Base-by-base conservation (phyloP, 2,888 invertebrate species). In the Pristionchus arcanus region DNA sequence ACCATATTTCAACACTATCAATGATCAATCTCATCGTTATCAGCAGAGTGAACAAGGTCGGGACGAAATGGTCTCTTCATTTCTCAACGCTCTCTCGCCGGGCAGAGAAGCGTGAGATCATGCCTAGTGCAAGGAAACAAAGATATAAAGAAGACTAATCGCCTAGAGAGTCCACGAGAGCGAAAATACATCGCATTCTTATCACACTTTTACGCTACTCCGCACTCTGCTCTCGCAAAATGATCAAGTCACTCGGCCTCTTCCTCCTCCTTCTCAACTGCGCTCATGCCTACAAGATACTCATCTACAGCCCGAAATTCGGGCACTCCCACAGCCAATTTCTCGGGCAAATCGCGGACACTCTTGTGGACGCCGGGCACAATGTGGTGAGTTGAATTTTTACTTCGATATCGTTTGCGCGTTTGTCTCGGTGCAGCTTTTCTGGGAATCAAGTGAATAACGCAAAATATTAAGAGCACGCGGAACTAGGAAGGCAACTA, bases 241-340 rank as follows among this genome's bases (percentile, higher is more conserved):
- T 68, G 68, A 68, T 34, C 68, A 68, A 68, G 31, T 2, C 31
- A 1, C 19, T 34, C 11, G 13, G 5, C 15, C 2, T 5, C 7
- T 15, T 34, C 19, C 11, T 68, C 31, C 15, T 68, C 68, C 68
- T 68, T 34, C 31, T 68, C 68, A 13, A 68, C 15, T 7, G 13
- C 42, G 42, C 74, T 5, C 4, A 16, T 13, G 19, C 31, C 74
- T 77, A 42, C 42, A 42, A 77, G 11, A 77, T 77, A 15, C 74
- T 77, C 74, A 42, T 77, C 0, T 77, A 77, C 37, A 77, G 25
- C 25, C 42, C 74, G 42, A 77, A 77, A 42, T 77, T 77, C 31
- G 74, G 74, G 25, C 74, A 77, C 21, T 77, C 74, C 0, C 74
- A 77, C 42, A 77, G 74, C 42, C 74, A 77, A 77, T 42, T 77